Conservation (phyloP, 2,113 vertebrate species). For the Electrona antarctica region DNA sequence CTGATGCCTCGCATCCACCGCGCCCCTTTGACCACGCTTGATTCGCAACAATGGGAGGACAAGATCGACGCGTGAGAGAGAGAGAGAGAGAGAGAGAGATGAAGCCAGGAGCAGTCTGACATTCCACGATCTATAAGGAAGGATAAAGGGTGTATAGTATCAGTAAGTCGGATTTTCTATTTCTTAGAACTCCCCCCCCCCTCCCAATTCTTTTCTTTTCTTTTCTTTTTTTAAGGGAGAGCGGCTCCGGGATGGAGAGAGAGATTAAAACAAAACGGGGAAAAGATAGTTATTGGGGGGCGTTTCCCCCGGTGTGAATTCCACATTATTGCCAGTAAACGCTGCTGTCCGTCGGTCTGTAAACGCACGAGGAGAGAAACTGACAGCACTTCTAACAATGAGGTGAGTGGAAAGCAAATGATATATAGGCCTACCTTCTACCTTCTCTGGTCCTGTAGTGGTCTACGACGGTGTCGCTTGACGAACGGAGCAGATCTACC, state of each 20-base stretch:
- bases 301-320: conserved; percentile 71
- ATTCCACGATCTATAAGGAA: conserved; percentile 65
- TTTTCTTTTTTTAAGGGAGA: conserved; percentile 45
- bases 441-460: neutral
- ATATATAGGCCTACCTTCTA: neutral
- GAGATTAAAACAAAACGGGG: conserved; percentile 38
- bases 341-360: conserved; percentile 54
- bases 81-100: conserved; percentile 26
- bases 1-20: conserved; percentile 66
- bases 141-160: conserved; percentile 64
- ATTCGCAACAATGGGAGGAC: conserved; percentile 75
- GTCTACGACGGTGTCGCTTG: neutral
- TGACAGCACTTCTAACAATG: conserved; percentile 71
- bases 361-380: conserved; percentile 51
- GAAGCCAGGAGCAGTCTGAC: conserved; percentile 44
- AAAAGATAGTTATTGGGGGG: conserved; percentile 68
- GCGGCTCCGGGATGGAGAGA: conserved; percentile 18
- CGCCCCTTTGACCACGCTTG: conserved; percentile 80
- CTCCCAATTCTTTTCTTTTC: too few relatives aligned
- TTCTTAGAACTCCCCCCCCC: conserved; percentile 12
- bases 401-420: conserved; percentile 58
- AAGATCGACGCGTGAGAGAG: conserved; percentile 23
- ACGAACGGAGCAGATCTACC: neutral
- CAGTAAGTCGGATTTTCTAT: conserved; percentile 63
- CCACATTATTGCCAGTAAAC: conserved; percentile 63